phyloP scores from a whole-genome alignment of 2,113 vertebrate genomes.

The Syngnathus typhle region DNA sequence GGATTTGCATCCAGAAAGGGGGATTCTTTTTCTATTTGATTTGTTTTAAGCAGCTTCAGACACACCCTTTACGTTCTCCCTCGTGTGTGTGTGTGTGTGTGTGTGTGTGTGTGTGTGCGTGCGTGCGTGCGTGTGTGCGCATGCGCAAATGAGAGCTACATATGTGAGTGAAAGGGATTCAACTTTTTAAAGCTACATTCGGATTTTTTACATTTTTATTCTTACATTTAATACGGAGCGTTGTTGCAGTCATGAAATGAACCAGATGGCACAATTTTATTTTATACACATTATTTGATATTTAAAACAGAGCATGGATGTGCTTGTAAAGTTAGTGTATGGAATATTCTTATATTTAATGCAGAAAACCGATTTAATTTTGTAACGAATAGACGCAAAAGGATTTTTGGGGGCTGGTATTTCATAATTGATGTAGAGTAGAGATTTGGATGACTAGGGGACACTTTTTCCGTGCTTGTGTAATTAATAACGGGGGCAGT shows the following conservation, averaged over 20 bases:
- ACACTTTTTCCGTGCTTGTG: neutral
- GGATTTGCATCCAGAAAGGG: conserved; percentile 1
- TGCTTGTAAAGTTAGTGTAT: too few species aligned
- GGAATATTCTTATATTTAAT: too few species aligned
- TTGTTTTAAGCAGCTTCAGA: neutral
- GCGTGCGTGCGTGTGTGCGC: too few species aligned
- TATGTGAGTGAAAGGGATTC: too few species aligned
- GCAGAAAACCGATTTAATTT: neutral
- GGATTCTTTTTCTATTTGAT: neutral
- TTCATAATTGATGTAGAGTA: neutral
- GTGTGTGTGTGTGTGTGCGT: neutral
- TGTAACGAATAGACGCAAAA: neutral
- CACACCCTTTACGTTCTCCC: neutral
- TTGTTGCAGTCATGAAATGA: neutral
- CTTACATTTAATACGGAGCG: neutral
- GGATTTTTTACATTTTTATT: neutral
- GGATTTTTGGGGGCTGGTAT: neutral
- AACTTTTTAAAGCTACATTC: neutral
- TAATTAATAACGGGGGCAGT: neutral
- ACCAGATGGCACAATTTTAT: neutral
- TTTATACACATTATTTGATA: neutral
- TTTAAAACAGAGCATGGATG: neutral
- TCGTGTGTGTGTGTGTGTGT: too few species aligned
- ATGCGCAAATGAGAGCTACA: too few species aligned
- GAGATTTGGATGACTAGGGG: neutral